Evolutionary conservation across 2,113 vertebrate genomes (phyloP), one percentile per base, ranked within the genome.

Genomic region (Camelus dromedarius): DNA sequence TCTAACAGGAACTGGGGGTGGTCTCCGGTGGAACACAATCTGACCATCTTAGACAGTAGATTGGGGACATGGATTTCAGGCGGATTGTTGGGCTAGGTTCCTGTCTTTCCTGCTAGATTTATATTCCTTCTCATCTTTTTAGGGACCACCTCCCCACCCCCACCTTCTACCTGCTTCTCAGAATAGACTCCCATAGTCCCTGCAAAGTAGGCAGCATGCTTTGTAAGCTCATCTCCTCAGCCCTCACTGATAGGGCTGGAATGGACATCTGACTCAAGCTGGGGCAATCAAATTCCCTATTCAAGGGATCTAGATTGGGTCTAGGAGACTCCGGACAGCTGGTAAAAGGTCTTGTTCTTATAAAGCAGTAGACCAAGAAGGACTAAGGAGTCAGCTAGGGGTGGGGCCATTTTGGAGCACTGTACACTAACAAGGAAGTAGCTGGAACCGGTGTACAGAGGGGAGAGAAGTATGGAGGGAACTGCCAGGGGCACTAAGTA

Each of bases 101-200:
- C 62, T 48, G 8, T 67, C 70, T 86, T 48, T 86, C 75, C 46
- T 86, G 72, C n/a, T 94, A 75, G 64, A 82, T 75, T 54, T 94
- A n/a, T 15, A 67, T 75, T 35, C 52, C 48, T 35, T 22, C 15
- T 4, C 60, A 54, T 35, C 62, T 52, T 76, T 84, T 64, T 32
- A 66, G 48, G 66, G 32, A 60, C n/a, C 38, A 42, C 38, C 38
- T 42, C 38, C 38, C 38, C 38, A 42, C 62, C 62, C 5, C 16
- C 15, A 35, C 22, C 52, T 32, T 50, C 30, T 60, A 38, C 38
- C 64, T 60, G 22, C 32, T 60, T 64, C 28, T 94, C 54, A 64
- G 75, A 79, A 62, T 28, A 2, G 19, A 81, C 46, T 52, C 42
- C 64, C 26, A 52, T 2, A 42, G 42, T 77, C 15, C 20, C 38